Evolutionary conservation across 1,140 invertebrate species (phyloP), one percentile per base, ranked within the genome.

Genomic region (Macrostomum lignano): DNA sequence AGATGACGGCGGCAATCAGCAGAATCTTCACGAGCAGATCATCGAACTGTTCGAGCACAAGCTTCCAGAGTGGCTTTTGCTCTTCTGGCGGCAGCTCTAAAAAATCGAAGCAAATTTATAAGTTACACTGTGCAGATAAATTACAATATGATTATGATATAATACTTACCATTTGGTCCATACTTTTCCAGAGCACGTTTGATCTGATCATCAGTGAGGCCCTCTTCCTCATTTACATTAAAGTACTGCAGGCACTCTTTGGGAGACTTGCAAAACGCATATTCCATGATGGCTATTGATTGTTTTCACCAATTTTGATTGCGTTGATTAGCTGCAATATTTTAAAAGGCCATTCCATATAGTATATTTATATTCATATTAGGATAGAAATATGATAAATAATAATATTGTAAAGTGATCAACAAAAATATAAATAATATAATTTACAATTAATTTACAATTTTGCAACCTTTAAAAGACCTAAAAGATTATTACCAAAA

Each of bases 21-120:
- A 98, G 73, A 73, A 98, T 98, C 70, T 96, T 98, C 57, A 98
- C 91, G 70, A 98, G 70, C 57, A 98, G 72, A 70, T 98, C 91
- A 67, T 98, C 88, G 62, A 98, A 98, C 67, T 98, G 91, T 68
- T 96, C 91, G 66, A 98, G 66, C 55, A 98, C 81, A 62, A 98
- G 69, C 66, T 94, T 82, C 81, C 86, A 94, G 62, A 98, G 32
- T 9, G 32, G 32, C 17, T 10, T 24, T 3, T 11, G 7, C 17
- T 33, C 32, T 24, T 33, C 32, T 10, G 11, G 7, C 13, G 32
- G 32, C 7, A 33, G 20, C 4, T 19, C 32, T 33, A 33, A 33
- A 21, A 4, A 23, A 20, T 11, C 11, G 17, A 6, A 32, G 23
- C 4, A 24, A n/a, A 14, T 21, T 30, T 7, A 15, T 11, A 32